A percentile compares a stretch with the other conserved stretches of the same genome.
phyloP scores from a whole-genome alignment of 92 coral and sea anemone species.

The Phenganax marumi region DNA sequence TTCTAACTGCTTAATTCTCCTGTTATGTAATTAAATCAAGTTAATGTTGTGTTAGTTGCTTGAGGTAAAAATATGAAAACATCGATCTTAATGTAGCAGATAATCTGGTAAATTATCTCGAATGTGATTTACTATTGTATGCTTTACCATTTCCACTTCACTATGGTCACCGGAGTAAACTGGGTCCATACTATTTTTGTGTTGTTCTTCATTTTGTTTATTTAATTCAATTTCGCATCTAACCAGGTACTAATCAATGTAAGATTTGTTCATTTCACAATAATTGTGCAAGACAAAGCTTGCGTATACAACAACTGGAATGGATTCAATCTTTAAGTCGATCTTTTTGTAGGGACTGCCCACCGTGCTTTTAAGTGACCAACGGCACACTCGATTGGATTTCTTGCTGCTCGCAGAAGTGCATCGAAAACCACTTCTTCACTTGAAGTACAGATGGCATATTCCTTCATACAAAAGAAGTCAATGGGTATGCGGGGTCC shows the following conservation, averaged over 20 bases:
- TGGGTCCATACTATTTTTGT: neutral
- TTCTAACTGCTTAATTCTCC: too few relatives aligned
- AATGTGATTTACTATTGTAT: conserved; percentile 2
- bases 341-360: conserved; percentile 44
- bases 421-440: conserved; percentile 49
- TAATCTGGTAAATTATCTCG: conserved; percentile 4
- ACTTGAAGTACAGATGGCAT: conserved; percentile 43
- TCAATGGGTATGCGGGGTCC: conserved; percentile 55
- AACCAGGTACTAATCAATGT: conserved; percentile 31
- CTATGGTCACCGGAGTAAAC: conserved; percentile 1
- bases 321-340: conserved; percentile 45
- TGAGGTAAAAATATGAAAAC: neutral
- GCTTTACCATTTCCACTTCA: neutral
- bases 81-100: neutral
- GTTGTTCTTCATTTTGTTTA: neutral
- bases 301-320: conserved; percentile 44
- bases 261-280: conserved; percentile 48
- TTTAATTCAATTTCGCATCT: conserved; percentile 45
- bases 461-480: conserved; percentile 55
- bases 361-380: conserved; percentile 54
- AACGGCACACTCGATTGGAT: conserved; percentile 59
- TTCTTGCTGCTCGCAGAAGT: conserved; percentile 39
- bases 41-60: neutral
- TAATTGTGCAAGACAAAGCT: conserved; percentile 57
- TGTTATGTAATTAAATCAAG: too few relatives aligned